Base-by-base conservation (phyloP, 2,888 invertebrate species). In the Alitta virens region DNA sequence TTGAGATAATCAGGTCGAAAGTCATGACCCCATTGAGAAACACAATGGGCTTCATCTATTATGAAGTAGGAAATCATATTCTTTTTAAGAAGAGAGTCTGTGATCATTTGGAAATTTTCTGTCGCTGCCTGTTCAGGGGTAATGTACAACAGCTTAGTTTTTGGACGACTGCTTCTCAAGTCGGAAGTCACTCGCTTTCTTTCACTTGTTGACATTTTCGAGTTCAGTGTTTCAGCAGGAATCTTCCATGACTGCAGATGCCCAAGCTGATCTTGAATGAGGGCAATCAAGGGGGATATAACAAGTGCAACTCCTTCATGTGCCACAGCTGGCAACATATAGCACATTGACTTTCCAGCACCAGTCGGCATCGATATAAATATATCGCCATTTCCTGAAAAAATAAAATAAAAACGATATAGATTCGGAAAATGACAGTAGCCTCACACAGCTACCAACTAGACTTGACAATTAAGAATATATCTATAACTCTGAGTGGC, bases 21-120 rank as follows among this genome's bases (percentile, higher is more conserved):
- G 82, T 98, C 97, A 83, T 98, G 98, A 0, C 99, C 99, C 99
- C 98, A 99, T 75, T 98, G 91, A 74, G 94, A 95, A 0, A 99
- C 94, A 72, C 82, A 83, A 64, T 82, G 82, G 14, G 82, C 82
- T 84, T 99, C 99, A 83, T 99, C 99, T 14, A 99, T 91, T 24
- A 96, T 90, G 73, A 99, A 88, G 81, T 92, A 94, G 0, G 91
- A 90, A 2, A 99, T 83, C 77, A 92, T 89, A 60, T 90, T 87
- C 74, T 88, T 87, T 73, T 89, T 89, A 60, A 88, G 83, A 70
- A 96, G 83, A 72, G 88, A 87, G 25, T 87, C 85, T 65, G 91
- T 84, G 1, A 92, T 80, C 51, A 54, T 54, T 56, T 71, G 72
- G 63, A 83, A 83, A 51, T 65, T 70, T 16, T 85, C 85, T 1